phyloP scores from a whole-genome alignment of 2,888 invertebrate genomes.

The Drosophila cracens region DNA sequence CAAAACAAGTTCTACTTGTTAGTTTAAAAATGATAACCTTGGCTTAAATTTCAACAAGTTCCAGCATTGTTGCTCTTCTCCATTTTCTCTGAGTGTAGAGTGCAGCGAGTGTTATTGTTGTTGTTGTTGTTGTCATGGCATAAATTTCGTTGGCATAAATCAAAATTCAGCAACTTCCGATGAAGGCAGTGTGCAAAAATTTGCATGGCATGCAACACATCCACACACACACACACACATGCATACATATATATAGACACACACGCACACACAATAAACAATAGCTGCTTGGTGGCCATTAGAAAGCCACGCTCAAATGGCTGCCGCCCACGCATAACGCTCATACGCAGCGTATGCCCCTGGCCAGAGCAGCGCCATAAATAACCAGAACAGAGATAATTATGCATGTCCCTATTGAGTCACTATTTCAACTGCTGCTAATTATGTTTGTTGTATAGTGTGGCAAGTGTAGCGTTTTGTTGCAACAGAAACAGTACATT shows the following conservation, averaged over 20 bases:
- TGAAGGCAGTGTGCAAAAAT: slow-evolving; percentile 79
- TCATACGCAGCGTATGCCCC: slow-evolving; percentile 69
- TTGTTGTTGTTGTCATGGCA: slow-evolving; percentile 57
- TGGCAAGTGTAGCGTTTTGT: slow-evolving; percentile 27
- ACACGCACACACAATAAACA: slow-evolving; percentile 28
- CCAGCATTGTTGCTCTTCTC: background rate
- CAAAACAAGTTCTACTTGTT: background rate
- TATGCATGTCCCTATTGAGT: slow-evolving; percentile 52
- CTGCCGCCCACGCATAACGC: slow-evolving; percentile 73
- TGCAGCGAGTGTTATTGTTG: slow-evolving; percentile 17
- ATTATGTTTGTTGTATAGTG: slow-evolving; percentile 52
- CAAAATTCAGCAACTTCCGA: slow-evolving; percentile 85
- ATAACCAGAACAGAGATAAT: slow-evolving; percentile 71
- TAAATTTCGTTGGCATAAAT: slow-evolving; percentile 84
- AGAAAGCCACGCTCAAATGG: slow-evolving; percentile 77
- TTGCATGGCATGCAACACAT: slow-evolving; percentile 63
- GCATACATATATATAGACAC: slow-evolving; percentile 4
- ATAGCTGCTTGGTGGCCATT: slow-evolving; percentile 49
- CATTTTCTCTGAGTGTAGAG: slow-evolving; percentile 3
- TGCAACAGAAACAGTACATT: slow-evolving; percentile 18
- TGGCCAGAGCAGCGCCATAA: slow-evolving; percentile 52
- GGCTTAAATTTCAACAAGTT: background rate
- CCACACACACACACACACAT: slow-evolving; percentile 9
- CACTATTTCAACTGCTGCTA: slow-evolving; percentile 42
- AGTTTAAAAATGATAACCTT: background rate